Evolutionary conservation across 2,888 invertebrate species (phyloP), one percentile per base, ranked within the genome.

Genomic region (Polymixis flavicincta): DNA sequence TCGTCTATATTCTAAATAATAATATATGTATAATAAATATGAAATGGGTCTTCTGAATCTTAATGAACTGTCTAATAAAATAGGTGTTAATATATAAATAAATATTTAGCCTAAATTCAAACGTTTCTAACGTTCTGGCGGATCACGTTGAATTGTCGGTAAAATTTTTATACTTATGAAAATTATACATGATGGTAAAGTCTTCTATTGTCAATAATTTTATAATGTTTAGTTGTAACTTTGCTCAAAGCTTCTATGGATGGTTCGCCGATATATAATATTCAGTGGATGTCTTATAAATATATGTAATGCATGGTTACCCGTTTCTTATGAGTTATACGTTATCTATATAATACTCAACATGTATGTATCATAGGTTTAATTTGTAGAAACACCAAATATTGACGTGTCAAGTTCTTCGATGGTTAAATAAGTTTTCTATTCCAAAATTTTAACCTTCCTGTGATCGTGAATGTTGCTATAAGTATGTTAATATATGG

Each of bases 391-490:
- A 93, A 94, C 93, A 95, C 94, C 94, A 94, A 94, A 88, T 91
- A 89, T 91, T 87, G 84, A 92, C 83, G 91, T 93, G 92, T 92
- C 90, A 92, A 90, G 86, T 90, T 93, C 91, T 93, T 91, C 88
- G 86, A 91, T 91, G 90, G 86, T 91, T 90, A 90, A 89, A 93
- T 94, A 94, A 93, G 93, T 96, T 96, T 96, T 95, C 92, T 96
- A 95, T 96, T 94, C 95, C 94, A 92, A 93, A 92, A 91, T 94
- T 95, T 95, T 93, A 91, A 94, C 94, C 94, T 96, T 95, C 95
- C 96, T 95, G 95, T 96, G 96, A 95, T 95, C 89, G 96, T 96
- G 95, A 90, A 93, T 93, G 94, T 95, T 93, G 93, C 93, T 95
- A 93, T 93, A 93, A 90, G 91, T 93, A 93, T 93, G 92, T 92